These are phyloP conservation scores for Salminus brasiliensis DNA, from an alignment of 2,113 vertebrate species.

Conservation along the genomic window DNA sequence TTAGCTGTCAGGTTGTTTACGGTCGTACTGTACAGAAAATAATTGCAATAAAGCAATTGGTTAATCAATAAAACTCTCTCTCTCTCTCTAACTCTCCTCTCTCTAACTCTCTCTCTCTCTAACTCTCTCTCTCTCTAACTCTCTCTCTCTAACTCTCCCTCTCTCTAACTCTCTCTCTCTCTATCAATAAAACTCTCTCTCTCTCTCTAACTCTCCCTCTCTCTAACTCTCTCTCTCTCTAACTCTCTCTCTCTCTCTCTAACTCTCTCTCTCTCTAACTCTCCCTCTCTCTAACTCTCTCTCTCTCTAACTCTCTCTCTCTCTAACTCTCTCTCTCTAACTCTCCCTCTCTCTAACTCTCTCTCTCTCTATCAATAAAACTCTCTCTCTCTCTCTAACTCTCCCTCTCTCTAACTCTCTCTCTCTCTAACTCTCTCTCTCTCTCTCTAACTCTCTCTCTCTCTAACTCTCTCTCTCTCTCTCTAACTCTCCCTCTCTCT, in stretches of 20 bases:
- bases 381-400: too few relatives aligned
- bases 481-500: slow-evolving; percentile 34
- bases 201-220: neutral
- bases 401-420: neutral
- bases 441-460: too few relatives aligned
- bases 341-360: slow-evolving; percentile 38
- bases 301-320: neutral
- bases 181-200: too few relatives aligned
- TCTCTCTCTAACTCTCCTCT: too few relatives aligned
- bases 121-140: neutral
- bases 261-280: neutral
- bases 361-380: too few relatives aligned
- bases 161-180: neutral
- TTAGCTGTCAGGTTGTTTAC: neutral
- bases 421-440: slow-evolving; percentile 42
- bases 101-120: neutral
- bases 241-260: too few relatives aligned
- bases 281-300: slow-evolving; percentile 38
- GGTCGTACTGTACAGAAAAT: neutral
- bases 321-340: neutral
- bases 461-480: neutral
- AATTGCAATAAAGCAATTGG: neutral
- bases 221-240: slow-evolving; percentile 43
- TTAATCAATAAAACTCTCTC: neutral
- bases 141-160: neutral